A percentile compares a stretch with the other conserved stretches of the same genome.
Evolutionary conservation across 2,113 vertebrate species (phyloP).

Genomic region (Colistium nudipinnis): DNA sequence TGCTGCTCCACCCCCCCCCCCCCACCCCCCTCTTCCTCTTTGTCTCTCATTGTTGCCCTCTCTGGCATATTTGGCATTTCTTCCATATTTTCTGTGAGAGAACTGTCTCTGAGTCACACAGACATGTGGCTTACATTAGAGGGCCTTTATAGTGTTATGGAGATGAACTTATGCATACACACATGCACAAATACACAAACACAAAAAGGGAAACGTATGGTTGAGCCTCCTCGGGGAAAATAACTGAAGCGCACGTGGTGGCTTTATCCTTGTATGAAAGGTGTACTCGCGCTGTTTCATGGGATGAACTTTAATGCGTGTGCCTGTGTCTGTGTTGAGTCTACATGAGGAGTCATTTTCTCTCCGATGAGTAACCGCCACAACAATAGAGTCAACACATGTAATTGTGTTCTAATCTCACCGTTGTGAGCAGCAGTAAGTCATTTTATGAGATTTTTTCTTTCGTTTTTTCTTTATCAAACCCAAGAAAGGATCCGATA

Average conservation of each 20-base stretch:
- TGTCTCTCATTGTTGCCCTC: slow-evolving; percentile 13
- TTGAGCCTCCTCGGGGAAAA: slow-evolving; percentile 40
- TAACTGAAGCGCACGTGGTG: slow-evolving; percentile 59
- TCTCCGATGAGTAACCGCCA: slow-evolving; percentile 17
- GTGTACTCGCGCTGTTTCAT: slow-evolving; percentile 47
- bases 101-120: slow-evolving; percentile 60
- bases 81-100: slow-evolving; percentile 65
- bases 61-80: slow-evolving; percentile 69
- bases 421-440: background rate
- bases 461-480: background rate
- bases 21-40: background rate
- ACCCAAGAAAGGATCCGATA: background rate
- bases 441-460: slow-evolving; percentile 8
- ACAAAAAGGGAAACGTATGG: slow-evolving; percentile 43
- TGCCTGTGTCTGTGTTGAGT: slow-evolving; percentile 34
- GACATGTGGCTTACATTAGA: slow-evolving; percentile 69
- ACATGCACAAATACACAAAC: slow-evolving; percentile 15
- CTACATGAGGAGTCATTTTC: slow-evolving; percentile 23
- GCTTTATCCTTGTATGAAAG: slow-evolving; percentile 59
- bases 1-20: background rate
- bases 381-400: slow-evolving; percentile 8
- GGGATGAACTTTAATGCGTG: slow-evolving; percentile 28
- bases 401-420: background rate
- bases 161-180: slow-evolving; percentile 46
- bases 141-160: slow-evolving; percentile 63